Evolutionary conservation across 1,140 invertebrate genomes (phyloP).

Genomic region (Pissodes strobi): DNA sequence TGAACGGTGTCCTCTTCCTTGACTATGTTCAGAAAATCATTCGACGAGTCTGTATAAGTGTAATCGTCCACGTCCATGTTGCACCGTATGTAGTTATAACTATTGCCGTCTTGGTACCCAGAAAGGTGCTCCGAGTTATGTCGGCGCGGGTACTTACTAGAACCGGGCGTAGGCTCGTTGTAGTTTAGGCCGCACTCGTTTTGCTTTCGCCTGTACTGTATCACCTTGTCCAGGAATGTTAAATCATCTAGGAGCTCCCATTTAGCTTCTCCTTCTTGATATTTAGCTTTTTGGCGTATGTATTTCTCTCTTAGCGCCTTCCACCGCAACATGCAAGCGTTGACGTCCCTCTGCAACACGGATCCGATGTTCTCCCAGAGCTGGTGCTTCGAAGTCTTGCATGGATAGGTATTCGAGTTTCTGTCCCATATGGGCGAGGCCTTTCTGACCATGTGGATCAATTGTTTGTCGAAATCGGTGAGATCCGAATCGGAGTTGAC

Average conservation of each 20-base stretch:
- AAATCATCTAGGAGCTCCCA: conserved; percentile 45
- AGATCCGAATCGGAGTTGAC: conserved; percentile 23
- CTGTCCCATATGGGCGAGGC: conserved; percentile 42
- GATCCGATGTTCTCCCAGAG: conserved; percentile 39
- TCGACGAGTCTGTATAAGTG: conserved; percentile 34
- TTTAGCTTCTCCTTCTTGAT: conserved; percentile 39
- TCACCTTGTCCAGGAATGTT: conserved; percentile 43
- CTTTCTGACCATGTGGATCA: conserved; percentile 40
- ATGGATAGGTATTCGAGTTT: conserved; percentile 41
- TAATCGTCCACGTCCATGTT: conserved; percentile 27
- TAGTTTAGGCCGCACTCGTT: conserved; percentile 1
- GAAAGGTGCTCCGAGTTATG: too few species aligned
- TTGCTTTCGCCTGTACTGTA: conserved; percentile 43
- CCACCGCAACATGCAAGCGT: conserved; percentile 42
- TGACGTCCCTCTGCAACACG: conserved; percentile 34
- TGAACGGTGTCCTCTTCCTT: conserved; percentile 36
- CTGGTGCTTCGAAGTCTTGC: conserved; percentile 38
- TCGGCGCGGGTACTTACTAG: not conserved
- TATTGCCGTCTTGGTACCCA: not conserved
- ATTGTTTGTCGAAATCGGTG: conserved; percentile 36
- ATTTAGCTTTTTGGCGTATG: conserved; percentile 45
- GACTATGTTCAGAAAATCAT: conserved; percentile 30
- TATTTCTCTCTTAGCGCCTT: conserved; percentile 47
- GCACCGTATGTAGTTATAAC: not conserved
- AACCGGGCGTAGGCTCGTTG: not conserved